Base-by-base conservation (phyloP, 23 tunicate species). In the Botrylloides violaceus region DNA sequence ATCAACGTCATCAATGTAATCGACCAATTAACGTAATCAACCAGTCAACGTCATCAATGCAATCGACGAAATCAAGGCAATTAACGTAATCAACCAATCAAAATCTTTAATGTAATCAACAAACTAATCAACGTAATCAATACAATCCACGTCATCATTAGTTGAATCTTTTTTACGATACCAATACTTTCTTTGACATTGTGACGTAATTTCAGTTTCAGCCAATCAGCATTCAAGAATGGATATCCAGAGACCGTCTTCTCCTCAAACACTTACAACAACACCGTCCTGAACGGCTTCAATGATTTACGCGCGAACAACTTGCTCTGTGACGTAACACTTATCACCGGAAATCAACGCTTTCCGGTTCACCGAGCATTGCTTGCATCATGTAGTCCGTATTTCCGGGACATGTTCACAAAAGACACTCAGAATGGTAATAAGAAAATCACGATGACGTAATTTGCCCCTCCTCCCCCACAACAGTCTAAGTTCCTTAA, bases 321-420 rank as follows among this genome's bases (percentile, higher is more conserved):
- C 37, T 77, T 84, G 1, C 81, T 93, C 12, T 93, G 98, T 65
- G 98, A 93, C 66, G 98, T 93, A 65, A 93, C 98, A 2, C 76
- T 93, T 36, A 93, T 93, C 36, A 80, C 98, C 2, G 98, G 98
- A 63, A 86, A 34, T 55, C 22, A 78, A 30, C 77, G 93, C 29
- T 93, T 80, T 64, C 98, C 98, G 1, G 98, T 93, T 4, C 98
- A 93, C 38, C 81, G 98, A 26, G 80, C 94, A 15, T 57, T 93
- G 39, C 79, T 93, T 2, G 98, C 98, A 3, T 94, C 98, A 64
- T 93, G 98, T 76, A 84, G 94, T 50, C 98, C 98, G 15, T 93
- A 93, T 66, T 93, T 93, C 71, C 56, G 77, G 3, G 82, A 80
- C 9, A 93, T 93, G 98, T 93, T 93, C 72, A 93, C 98, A 0